These are phyloP conservation scores for Artibeus lituratus DNA, from an alignment of 2,797 vertebrate species.

Conservation along the genomic window DNA sequence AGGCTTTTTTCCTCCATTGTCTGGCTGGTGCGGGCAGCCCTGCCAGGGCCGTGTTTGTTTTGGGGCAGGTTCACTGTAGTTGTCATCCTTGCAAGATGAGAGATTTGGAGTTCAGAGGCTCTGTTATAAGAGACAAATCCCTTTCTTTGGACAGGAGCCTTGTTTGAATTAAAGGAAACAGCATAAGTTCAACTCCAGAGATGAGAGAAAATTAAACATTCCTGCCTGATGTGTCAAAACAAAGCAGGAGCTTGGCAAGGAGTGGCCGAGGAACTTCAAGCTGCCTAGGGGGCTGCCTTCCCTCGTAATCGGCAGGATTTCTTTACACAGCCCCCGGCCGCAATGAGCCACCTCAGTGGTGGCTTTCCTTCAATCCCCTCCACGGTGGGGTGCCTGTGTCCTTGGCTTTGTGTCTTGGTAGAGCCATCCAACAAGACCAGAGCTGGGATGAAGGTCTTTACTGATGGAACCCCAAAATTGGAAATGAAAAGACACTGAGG, in stretches of 20 bases:
- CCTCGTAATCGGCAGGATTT: fast-evolving
- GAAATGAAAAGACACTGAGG: background rate
- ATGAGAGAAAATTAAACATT: background rate
- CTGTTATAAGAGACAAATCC: background rate
- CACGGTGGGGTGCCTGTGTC: fast-evolving
- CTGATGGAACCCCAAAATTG: background rate
- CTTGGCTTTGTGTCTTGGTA: background rate
- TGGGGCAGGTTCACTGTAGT: background rate
- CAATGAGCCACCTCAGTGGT: fast-evolving
- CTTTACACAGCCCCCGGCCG: background rate
- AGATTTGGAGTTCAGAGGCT: background rate
- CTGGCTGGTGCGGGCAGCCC: background rate
- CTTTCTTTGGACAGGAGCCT: background rate
- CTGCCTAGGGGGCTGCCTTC: background rate
- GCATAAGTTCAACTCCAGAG: background rate
- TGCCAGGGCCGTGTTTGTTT: fast-evolving
- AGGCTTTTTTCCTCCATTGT: no score
- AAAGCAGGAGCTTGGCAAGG: background rate
- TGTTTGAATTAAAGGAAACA: background rate
- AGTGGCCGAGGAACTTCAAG: fast-evolving
- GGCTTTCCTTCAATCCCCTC: background rate
- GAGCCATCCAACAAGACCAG: fast-evolving
- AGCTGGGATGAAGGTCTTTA: background rate
- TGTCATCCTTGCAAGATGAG: background rate
- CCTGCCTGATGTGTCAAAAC: no score